A percentile compares a stretch with the other conserved stretches of the same genome.
These are phyloP conservation scores for Empidonax alnorum DNA, from an alignment of 2,113 vertebrate genomes.

Conservation along the genomic window DNA sequence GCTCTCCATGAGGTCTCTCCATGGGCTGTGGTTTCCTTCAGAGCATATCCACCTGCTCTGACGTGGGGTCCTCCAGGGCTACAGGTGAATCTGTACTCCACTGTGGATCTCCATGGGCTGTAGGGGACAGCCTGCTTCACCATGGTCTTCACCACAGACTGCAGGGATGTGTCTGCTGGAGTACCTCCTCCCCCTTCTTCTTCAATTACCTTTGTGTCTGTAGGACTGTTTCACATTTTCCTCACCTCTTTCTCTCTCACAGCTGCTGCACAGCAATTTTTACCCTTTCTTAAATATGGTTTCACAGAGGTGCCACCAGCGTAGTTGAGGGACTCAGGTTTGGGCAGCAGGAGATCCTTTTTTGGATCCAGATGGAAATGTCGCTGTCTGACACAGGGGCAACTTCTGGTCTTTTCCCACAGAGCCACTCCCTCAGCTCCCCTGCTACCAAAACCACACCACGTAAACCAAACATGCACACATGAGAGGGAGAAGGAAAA, in stretches of 20 bases:
- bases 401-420: not conserved
- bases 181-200: not conserved
- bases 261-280: not conserved
- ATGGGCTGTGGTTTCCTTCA: not conserved
- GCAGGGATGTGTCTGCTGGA: not conserved
- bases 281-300: not conserved
- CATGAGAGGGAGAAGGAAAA: not conserved
- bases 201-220: not conserved
- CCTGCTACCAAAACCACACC: not conserved
- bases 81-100: not conserved
- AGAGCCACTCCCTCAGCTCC: not conserved
- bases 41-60: not conserved
- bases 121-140: not conserved
- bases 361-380: not conserved
- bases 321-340: not conserved
- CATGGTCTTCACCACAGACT: not conserved
- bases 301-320: not conserved
- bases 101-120: not conserved
- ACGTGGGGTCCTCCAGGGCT: not conserved
- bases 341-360: not conserved
- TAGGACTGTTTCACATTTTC: not conserved
- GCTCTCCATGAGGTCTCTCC: rapidly evolving
- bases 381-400: too few relatives aligned
- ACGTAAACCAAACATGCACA: rapidly evolving
- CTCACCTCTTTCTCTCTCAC: not conserved